Evolutionary conservation across 2,113 vertebrate genomes (phyloP).

Genomic region (Cricetomys ansorgei): DNA sequence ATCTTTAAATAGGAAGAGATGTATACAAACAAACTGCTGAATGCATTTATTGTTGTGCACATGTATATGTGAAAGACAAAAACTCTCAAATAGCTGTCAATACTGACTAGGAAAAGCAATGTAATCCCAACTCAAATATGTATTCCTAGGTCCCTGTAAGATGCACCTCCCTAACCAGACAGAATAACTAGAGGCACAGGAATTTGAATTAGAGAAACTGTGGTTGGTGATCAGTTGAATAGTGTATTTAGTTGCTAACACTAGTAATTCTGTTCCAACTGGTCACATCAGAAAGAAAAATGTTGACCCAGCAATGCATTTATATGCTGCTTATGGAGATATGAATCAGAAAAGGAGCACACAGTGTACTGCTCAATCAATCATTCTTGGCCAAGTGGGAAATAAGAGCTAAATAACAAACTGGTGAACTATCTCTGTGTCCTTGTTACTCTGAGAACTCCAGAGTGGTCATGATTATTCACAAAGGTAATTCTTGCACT

Average conservation of each 20-base stretch:
- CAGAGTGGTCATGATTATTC: background rate
- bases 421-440: background rate
- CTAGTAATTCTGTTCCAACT: background rate
- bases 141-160: background rate
- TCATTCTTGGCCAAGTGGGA: background rate
- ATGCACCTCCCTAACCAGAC: background rate
- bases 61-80: background rate
- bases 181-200: background rate
- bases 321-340: background rate
- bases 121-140: background rate
- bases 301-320: background rate
- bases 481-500: background rate
- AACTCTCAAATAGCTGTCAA: background rate
- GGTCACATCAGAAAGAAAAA: background rate
- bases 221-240: background rate
- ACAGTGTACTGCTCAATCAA: background rate
- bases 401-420: background rate
- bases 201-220: background rate
- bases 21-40: background rate
- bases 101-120: background rate
- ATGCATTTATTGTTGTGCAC: too few relatives aligned
- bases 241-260: background rate
- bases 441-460: background rate
- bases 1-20: background rate
- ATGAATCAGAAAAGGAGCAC: background rate